Conservation (phyloP, 2,888 invertebrate genomes). For the Synergus japonicus region DNA sequence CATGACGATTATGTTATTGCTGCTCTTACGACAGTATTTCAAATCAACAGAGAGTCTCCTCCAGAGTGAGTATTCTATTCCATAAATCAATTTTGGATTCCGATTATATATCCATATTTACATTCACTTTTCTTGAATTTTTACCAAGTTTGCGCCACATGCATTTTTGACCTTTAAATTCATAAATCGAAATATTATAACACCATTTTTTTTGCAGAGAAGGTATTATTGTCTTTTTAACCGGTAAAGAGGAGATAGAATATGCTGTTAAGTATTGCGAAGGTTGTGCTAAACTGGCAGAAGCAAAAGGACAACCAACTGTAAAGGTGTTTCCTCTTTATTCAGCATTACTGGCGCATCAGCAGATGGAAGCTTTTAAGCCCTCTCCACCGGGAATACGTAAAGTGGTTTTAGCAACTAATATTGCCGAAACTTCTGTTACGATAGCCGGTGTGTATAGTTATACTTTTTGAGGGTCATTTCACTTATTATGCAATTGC, state of each 20-base stretch:
- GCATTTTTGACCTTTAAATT: too few relatives aligned
- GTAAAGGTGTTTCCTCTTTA: slow-evolving; percentile 92
- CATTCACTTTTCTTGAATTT: too few relatives aligned
- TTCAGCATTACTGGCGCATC: slow-evolving; percentile 91
- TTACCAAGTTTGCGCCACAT: too few relatives aligned
- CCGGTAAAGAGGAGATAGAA: slow-evolving; percentile 98
- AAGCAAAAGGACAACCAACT: slow-evolving; percentile 81
- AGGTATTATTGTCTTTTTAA: slow-evolving; percentile 94
- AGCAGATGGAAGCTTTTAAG: slow-evolving; percentile 92
- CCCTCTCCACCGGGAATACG: slow-evolving; percentile 85
- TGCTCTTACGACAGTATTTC: slow-evolving; percentile 91
- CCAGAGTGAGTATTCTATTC: slow-evolving; percentile 82
- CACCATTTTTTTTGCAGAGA: slow-evolving; percentile 81
- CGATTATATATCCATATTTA: too few relatives aligned
- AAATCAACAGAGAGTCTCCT: slow-evolving; percentile 90
- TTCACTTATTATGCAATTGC: not conserved
- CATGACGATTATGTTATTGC: slow-evolving; percentile 92
- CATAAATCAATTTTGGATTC: not conserved
- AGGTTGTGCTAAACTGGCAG: slow-evolving; percentile 84
- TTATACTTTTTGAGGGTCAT: not conserved
- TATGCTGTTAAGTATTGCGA: slow-evolving; percentile 87
- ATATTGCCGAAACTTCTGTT: slow-evolving; percentile 98
- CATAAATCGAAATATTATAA: too few relatives aligned
- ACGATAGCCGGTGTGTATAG: slow-evolving; percentile 86
- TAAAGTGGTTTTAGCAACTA: slow-evolving; percentile 96